Percentiles rank a stretch among this genome's conserved stretches.
These are phyloP conservation scores for Clusia tigrina DNA, from an alignment of 2,888 invertebrate species.

Conservation along the genomic window DNA sequence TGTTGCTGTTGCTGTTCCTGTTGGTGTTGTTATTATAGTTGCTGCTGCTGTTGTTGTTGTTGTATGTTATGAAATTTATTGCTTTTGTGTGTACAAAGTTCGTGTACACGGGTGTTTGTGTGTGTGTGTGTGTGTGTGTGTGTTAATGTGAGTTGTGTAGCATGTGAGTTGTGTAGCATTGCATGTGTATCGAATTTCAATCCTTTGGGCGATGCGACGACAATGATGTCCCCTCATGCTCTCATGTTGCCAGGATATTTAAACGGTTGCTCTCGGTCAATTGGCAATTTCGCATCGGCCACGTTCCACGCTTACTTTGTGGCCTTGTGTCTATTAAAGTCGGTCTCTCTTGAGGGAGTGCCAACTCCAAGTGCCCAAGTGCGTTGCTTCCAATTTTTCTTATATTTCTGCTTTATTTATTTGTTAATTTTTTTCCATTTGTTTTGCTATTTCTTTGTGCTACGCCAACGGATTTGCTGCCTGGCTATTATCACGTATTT, in stretches of 20 bases:
- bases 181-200: conserved; percentile 38
- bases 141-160: too few relatives aligned
- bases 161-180: too few relatives aligned
- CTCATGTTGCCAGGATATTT: neutral
- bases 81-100: conserved; percentile 31
- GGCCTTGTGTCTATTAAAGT: too few relatives aligned
- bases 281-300: too few relatives aligned
- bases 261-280: neutral
- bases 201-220: conserved; percentile 35
- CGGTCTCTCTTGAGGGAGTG: neutral
- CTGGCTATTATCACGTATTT: too few relatives aligned
- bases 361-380: neutral
- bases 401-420: neutral
- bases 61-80: conserved; percentile 31
- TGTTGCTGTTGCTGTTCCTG: conserved; percentile 9
- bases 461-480: too few relatives aligned
- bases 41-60: conserved; percentile 32
- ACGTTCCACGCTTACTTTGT: too few relatives aligned
- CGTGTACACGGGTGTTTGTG: too few relatives aligned
- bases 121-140: too few relatives aligned
- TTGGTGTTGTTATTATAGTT: conserved; percentile 27
- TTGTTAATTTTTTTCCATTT: too few relatives aligned
- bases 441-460: too few relatives aligned
- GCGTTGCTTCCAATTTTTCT: too few relatives aligned
- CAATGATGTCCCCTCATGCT: conserved; percentile 9